phyloP scores from a whole-genome alignment of 1,140 invertebrate species.

The Cryptotermes secundus region DNA sequence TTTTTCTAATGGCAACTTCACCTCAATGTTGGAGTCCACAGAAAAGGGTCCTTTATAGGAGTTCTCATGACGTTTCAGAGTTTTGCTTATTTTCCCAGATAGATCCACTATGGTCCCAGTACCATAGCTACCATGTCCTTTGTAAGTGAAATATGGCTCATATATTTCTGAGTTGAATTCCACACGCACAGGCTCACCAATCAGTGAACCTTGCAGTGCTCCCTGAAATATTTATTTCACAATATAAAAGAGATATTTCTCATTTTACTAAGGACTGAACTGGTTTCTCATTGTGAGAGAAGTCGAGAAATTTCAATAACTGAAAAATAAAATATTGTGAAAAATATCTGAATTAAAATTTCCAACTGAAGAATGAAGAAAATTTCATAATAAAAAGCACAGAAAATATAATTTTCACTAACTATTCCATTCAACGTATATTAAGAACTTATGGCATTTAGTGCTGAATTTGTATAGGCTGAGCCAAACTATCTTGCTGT shows the following conservation, averaged over 20 bases:
- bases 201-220: not conserved
- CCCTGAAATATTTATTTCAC: not conserved
- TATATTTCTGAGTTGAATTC: not conserved
- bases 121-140: not conserved
- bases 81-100: not conserved
- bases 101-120: not conserved
- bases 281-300: no score
- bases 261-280: no score
- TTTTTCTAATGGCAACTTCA: not conserved
- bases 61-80: not conserved
- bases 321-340: no score
- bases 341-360: no score
- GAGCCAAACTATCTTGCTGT: no score
- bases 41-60: not conserved
- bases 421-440: no score
- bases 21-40: not conserved
- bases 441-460: no score
- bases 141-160: not conserved
- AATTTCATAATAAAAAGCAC: no score
- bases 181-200: not conserved
- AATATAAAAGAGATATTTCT: not conserved
- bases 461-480: no score
- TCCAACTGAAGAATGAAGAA: no score
- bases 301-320: no score
- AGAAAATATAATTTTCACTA: no score